phyloP scores from a whole-genome alignment of 1,140 invertebrate genomes.

The Lysiphlebus fabarum region DNA sequence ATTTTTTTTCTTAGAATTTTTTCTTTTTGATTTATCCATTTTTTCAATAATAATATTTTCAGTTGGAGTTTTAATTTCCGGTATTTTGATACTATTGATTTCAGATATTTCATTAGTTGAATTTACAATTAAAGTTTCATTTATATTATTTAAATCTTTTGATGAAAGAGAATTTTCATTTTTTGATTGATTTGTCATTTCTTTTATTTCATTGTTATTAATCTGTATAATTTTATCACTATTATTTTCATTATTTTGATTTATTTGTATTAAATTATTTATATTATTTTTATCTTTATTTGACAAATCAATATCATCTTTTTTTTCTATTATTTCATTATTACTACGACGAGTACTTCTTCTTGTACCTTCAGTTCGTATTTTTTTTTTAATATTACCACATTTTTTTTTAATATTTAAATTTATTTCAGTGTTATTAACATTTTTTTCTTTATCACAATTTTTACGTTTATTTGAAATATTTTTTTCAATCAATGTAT shows the following conservation, averaged over 20 bases:
- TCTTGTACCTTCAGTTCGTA: constrained; percentile 9
- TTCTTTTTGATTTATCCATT: too few species aligned
- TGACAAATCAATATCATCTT: background rate
- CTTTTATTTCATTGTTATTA: too few species aligned
- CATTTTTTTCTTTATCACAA: constrained; percentile 22
- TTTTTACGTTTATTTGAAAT: constrained; percentile 32
- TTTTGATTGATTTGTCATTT: too few species aligned
- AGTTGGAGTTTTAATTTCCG: too few species aligned
- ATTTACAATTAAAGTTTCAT: too few species aligned
- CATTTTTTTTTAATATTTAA: constrained; percentile 19
- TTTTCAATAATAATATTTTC: too few species aligned
- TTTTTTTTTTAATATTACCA: constrained; percentile 16
- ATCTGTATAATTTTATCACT: background rate
- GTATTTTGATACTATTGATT: too few species aligned
- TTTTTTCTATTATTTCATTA: background rate
- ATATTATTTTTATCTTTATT: background rate
- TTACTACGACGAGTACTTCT: background rate
- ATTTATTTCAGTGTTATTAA: constrained; percentile 17
- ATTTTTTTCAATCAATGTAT: constrained; percentile 11
- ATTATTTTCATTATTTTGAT: background rate
- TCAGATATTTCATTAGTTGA: too few species aligned
- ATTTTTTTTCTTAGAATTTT: too few species aligned
- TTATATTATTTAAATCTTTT: too few species aligned
- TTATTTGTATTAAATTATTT: background rate
- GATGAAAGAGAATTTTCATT: too few species aligned